These are phyloP conservation scores for Holotrichia oblita DNA, from an alignment of 1,140 invertebrate species.

Conservation along the genomic window DNA sequence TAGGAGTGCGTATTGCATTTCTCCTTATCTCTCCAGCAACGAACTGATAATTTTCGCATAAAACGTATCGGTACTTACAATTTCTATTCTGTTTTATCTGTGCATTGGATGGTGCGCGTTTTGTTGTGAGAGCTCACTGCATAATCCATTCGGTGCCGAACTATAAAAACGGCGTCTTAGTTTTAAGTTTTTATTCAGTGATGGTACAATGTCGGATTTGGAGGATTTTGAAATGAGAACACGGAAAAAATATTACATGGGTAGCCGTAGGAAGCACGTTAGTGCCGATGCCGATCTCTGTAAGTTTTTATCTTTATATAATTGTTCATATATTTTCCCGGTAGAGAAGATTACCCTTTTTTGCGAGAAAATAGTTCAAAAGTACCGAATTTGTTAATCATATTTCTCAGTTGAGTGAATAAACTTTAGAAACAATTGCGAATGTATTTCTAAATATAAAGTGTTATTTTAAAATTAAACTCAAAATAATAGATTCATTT, in stretches of 20 bases:
- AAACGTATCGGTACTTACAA: not conserved
- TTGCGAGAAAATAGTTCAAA: too few species aligned
- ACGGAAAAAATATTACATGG: not conserved
- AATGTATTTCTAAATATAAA: too few species aligned
- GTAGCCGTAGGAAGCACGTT: slow-evolving; percentile 1
- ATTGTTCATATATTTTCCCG: not conserved
- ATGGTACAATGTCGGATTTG: not conserved
- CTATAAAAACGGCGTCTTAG: not conserved
- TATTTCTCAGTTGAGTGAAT: too few species aligned
- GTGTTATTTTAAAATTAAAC: too few species aligned
- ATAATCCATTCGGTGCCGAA: not conserved
- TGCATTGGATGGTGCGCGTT: not conserved
- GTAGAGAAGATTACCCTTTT: too few species aligned
- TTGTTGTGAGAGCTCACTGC: not conserved
- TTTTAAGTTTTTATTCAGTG: not conserved
- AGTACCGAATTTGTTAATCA: too few species aligned
- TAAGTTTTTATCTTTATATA: not conserved
- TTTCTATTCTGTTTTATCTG: slow-evolving; percentile 2
- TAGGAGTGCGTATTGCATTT: too few species aligned
- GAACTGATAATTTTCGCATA: slow-evolving; percentile 11
- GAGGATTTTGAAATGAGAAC: slow-evolving; percentile 7
- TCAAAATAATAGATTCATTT: too few species aligned
- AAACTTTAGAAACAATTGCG: too few species aligned
- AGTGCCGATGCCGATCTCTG: slow-evolving; percentile 18
- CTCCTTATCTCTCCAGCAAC: not conserved